Evolutionary conservation across 2,113 vertebrate genomes (phyloP).

Genomic region (Aplodontia rufa): DNA sequence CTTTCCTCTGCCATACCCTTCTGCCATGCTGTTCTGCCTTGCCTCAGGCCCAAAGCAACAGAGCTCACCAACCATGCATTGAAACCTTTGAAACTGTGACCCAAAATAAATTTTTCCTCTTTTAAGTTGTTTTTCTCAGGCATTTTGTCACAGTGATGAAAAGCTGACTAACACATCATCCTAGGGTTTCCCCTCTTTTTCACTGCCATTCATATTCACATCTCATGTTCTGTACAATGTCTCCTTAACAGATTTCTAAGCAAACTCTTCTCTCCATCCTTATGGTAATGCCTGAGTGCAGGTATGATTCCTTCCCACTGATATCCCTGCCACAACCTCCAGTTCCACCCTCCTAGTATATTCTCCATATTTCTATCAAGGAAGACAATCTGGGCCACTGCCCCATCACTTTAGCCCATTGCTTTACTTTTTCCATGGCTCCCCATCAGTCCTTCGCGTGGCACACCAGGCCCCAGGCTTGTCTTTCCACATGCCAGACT

Average conservation of each 20-base stretch:
- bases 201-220: not conserved
- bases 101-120: not conserved
- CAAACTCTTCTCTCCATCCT: not conserved
- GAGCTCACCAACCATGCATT: not conserved
- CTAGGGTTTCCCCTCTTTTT: not conserved
- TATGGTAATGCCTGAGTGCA: not conserved
- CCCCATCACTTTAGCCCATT: accelerated
- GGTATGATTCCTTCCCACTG: not conserved
- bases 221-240: not conserved
- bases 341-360: too few relatives aligned
- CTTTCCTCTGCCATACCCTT: not conserved
- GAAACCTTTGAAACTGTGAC: not conserved
- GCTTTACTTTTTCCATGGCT: too few relatives aligned
- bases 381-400: not conserved
- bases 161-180: not conserved
- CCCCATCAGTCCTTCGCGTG: too few relatives aligned
- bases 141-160: not conserved
- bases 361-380: not conserved
- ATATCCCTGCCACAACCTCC: not conserved
- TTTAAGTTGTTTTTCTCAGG: not conserved
- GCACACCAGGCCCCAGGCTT: not conserved
- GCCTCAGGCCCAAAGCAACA: not conserved
- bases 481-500: not conserved
- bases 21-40: not conserved
- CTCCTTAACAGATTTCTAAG: not conserved